Base-by-base conservation (phyloP, 2,888 invertebrate species). In the Microctonus aethiopoides region DNA sequence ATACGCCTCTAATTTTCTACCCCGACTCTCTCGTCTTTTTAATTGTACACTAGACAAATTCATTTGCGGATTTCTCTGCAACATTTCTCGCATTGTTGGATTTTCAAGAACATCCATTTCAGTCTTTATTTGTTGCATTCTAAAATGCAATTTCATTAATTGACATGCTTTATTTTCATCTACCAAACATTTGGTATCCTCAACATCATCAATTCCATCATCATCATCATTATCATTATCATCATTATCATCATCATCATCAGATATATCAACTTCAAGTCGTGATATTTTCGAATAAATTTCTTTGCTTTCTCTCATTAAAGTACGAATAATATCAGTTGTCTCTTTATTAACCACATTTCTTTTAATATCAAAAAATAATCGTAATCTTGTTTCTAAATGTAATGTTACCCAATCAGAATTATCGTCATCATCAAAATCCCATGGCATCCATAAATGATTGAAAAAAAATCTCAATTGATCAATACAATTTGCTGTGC, bases 381-480 rank as follows among this genome's bases (percentile, higher is more conserved):
- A 83, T 63, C 88, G 85, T 36, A 91, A 86, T 63, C 91, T 87
- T 0, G 87, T 80, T 75, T 89, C 88, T 56, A 91, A 83, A 82
- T 91, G 89, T 68, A 87, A 86, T 41, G 85, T 83, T 24, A 88
- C 87, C 91, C 91, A 91, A 80, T 91, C 89, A n/a, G 86, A 85
- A 1, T 88, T 87, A 1, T 90, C 88, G 75, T 91, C 91, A 68
- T 91, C 91, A 67, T 92, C 92, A 54, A 89, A 87, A 75, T 92
- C 92, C 92, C 92, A 93, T 0, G 92, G 92, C 91, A 91, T 91
- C 89, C 92, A 91, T 46, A 92, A 84, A 73, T 92, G 88, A 39
- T 88, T 89, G 78, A 91, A 92, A 79, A 91, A 92, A 75, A 92
- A 92, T 77, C 92, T 88, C 73, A 91, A 83, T 75, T 91, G 87